phyloP scores from a whole-genome alignment of 2,888 invertebrate genomes.

The Bruchidius siliquastri region DNA sequence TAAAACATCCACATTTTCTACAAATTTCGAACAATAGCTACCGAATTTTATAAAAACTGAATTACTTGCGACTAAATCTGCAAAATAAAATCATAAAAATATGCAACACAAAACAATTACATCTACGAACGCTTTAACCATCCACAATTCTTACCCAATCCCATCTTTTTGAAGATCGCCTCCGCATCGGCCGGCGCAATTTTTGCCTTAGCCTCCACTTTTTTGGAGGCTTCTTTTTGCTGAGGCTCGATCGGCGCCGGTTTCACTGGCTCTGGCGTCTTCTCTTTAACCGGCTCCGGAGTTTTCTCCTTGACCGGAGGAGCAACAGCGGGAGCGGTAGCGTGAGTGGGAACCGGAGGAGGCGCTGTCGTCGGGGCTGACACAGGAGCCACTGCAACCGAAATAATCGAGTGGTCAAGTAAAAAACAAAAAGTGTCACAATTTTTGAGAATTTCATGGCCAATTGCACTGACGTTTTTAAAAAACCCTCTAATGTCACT shows the following conservation, averaged over 20 bases:
- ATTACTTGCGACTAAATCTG: too few relatives aligned
- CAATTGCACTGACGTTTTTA: too few relatives aligned
- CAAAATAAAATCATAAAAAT: too few relatives aligned
- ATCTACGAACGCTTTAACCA: too few relatives aligned
- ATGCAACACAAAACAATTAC: too few relatives aligned
- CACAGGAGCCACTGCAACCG: background rate
- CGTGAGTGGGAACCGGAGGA: background rate
- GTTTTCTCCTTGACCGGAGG: constrained; percentile 5
- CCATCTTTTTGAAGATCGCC: constrained; percentile 68
- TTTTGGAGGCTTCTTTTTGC: constrained; percentile 2
- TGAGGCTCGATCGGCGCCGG: constrained; percentile 5
- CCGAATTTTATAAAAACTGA: too few relatives aligned
- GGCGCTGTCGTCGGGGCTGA: background rate
- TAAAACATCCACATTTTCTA: too few relatives aligned
- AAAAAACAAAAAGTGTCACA: too few relatives aligned
- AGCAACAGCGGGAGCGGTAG: background rate
- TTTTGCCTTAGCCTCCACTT: constrained; percentile 23
- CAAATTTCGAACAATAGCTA: too few relatives aligned
- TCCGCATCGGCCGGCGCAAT: constrained; percentile 57
- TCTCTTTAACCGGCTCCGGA: constrained; percentile 14
- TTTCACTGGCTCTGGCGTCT: constrained; percentile 13
- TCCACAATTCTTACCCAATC: constrained; percentile 56
- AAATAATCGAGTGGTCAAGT: too few relatives aligned
- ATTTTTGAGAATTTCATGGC: too few relatives aligned
- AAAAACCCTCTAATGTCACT: too few relatives aligned